These are phyloP conservation scores for Hapalemur alaotrensis DNA, from an alignment of 2,797 vertebrate species.

Conservation along the genomic window DNA sequence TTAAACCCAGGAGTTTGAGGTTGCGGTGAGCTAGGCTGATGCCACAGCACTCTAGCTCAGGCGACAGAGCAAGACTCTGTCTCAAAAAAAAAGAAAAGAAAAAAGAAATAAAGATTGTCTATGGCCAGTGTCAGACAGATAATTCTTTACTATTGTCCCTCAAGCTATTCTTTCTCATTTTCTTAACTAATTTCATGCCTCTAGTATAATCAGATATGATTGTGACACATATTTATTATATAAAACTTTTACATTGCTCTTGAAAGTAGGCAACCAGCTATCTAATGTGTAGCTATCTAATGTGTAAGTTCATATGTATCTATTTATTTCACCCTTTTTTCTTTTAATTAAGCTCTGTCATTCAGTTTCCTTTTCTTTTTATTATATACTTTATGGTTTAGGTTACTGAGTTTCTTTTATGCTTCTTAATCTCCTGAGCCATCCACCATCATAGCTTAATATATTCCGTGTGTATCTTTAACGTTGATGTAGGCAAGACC, in stretches of 20 bases:
- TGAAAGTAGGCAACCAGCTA: background rate
- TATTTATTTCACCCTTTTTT: slow-evolving; percentile 6
- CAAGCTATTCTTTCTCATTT: background rate
- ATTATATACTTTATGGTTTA: slow-evolving; percentile 33
- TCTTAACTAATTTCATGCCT: background rate
- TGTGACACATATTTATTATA: background rate
- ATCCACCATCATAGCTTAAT: slow-evolving; percentile 27
- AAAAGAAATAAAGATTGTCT: background rate
- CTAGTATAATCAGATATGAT: slow-evolving; percentile 6
- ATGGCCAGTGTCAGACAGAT: background rate
- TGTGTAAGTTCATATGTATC: background rate
- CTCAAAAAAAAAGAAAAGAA: too few species aligned
- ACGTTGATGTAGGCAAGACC: background rate
- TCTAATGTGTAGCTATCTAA: background rate
- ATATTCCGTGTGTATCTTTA: slow-evolving; percentile 11
- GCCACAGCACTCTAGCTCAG: too few species aligned
- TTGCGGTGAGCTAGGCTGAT: too few species aligned
- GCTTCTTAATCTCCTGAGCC: slow-evolving; percentile 24
- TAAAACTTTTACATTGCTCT: slow-evolving; percentile 3
- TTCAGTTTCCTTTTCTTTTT: slow-evolving; percentile 13
- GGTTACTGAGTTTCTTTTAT: background rate
- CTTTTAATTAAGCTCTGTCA: slow-evolving; percentile 19
- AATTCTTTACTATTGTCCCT: background rate
- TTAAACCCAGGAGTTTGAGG: too few species aligned
- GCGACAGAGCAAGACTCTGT: too few species aligned